Percentiles rank a stretch among this genome's conserved stretches.
phyloP scores from a whole-genome alignment of 2,113 vertebrate genomes.

The Ginglymostoma cirratum region DNA sequence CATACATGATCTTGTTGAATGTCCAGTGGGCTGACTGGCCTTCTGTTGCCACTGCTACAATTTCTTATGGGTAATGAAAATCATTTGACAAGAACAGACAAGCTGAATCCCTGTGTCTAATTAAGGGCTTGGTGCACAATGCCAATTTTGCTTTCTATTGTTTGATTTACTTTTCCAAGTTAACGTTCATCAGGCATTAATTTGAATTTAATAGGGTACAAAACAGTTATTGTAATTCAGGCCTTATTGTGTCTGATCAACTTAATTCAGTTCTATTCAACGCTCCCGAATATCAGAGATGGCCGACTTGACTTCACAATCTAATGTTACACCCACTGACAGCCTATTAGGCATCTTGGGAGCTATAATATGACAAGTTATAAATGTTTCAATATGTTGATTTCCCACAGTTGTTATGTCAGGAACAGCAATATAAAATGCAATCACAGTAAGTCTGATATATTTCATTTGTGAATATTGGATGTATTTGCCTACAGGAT shows the following conservation, averaged over 20 bases:
- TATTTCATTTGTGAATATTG: neutral
- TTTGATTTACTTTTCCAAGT: neutral
- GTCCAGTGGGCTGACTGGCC: no score
- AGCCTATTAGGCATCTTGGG: neutral
- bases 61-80: neutral
- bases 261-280: slow-evolving; percentile 6
- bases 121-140: neutral
- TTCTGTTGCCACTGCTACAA: neutral
- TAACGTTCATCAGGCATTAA: neutral
- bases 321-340: neutral
- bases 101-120: neutral
- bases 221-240: neutral
- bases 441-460: neutral
- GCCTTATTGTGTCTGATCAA: neutral
- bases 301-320: neutral
- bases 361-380: neutral
- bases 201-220: neutral
- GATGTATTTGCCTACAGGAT: neutral
- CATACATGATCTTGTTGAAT: neutral
- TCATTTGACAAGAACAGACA: neutral
- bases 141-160: neutral
- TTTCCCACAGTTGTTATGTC: neutral
- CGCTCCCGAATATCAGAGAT: neutral
- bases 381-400: neutral
- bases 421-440: neutral